Conservation (phyloP, 2,797 vertebrate species). For the Parotocinclus haroldoi region DNA sequence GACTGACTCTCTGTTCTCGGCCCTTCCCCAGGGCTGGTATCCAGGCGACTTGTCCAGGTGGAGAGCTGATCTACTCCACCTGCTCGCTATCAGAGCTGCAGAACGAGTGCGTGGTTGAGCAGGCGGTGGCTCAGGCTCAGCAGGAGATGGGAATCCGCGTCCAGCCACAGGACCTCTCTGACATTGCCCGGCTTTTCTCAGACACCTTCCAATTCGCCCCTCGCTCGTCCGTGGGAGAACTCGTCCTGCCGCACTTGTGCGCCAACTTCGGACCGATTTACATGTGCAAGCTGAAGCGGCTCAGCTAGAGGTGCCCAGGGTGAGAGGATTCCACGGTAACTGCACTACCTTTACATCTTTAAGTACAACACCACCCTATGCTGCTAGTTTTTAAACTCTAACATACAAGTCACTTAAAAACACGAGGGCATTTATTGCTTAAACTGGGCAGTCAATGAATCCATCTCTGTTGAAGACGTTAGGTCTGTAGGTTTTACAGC, state of each 20-base stretch:
- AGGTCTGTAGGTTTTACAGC: too few relatives aligned
- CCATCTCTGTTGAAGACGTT: too few relatives aligned
- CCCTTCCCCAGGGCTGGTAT: conserved; percentile 77
- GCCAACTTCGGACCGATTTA: conserved; percentile 95
- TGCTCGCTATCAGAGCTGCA: conserved; percentile 89
- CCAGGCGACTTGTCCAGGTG: conserved; percentile 74
- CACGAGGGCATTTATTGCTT: too few relatives aligned
- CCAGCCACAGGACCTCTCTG: conserved; percentile 71
- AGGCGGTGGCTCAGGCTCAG: conserved; percentile 69
- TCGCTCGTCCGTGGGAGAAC: conserved; percentile 77
- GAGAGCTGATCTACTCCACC: conserved; percentile 85
- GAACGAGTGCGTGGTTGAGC: conserved; percentile 84
- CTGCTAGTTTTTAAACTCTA: too few relatives aligned
- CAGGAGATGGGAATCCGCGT: conserved; percentile 70
- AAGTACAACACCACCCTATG: too few relatives aligned
- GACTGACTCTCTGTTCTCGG: not conserved
- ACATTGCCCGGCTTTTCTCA: conserved; percentile 71
- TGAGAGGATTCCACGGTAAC: not conserved
- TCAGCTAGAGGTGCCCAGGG: conserved; percentile 54
- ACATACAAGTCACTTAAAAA: too few relatives aligned
- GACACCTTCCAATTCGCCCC: conserved; percentile 83
- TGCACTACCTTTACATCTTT: not conserved
- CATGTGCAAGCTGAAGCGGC: conserved; percentile 83
- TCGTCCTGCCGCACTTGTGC: conserved; percentile 86
- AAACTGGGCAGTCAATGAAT: too few relatives aligned